Evolutionary conservation across 1,140 invertebrate species (phyloP), one percentile per base, ranked within the genome.

Genomic region (Euura lappo): DNA sequence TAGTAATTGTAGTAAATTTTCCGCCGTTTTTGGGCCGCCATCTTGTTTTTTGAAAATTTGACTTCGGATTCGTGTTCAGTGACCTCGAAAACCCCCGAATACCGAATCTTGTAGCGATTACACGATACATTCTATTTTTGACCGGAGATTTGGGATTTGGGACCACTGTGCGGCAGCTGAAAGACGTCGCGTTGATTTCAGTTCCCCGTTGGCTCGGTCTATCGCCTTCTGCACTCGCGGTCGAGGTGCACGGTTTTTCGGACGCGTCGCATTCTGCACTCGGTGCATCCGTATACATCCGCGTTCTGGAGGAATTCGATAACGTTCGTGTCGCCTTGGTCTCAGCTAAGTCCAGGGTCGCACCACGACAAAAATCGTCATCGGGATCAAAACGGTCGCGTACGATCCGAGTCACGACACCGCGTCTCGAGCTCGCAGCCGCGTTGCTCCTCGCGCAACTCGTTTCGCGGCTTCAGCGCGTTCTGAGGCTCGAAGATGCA

Each of bases 191-290:
- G 1, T 51, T n/a, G 2, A 3, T 79, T 2, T 64, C 44, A 4
- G 44, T 76, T 1, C 28, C 64, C 42, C 70, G 78, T 0, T 79
- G 77, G 78, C 44, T 76, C 28, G 64, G 71, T 2, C 13, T 65
- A 45, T 28, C 3, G 4, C 65, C 68, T 8, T 13, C 47, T 8
- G 0, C 64, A 5, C 28, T 28, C 28, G 2, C 5, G 10, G 60
- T 46, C 7, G 51, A 78, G 44, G 6, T 73, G 3, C 72, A 73
- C 65, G 72, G 72, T 65, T 73, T 73, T 44, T 73, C 67, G 4
- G 72, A 73, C 43, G 13, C 47, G 44, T 73, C 67, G 8, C 72
- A 73, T 45, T 8, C 70, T 7, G 72, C 67, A 8, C 69, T 64
- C 47, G 67, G 43, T 44, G 67, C 72, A n/a, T 67, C 51, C 6